These are phyloP conservation scores for Latrodectus hesperus DNA, from an alignment of 2,888 invertebrate genomes.

Conservation along the genomic window DNA sequence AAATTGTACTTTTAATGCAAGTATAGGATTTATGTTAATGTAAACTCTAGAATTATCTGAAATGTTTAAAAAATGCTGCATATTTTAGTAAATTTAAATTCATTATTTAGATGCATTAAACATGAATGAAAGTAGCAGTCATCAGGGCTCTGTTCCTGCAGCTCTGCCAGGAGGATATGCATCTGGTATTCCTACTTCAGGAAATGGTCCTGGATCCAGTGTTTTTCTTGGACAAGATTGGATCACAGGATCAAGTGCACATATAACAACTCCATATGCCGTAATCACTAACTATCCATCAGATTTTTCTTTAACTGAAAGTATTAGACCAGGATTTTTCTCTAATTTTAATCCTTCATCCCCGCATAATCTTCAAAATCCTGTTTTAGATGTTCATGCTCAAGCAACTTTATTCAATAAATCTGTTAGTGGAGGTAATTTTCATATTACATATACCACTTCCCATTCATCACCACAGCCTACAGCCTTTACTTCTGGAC, in stretches of 20 bases:
- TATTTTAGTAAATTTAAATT: not conserved
- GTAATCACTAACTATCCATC: conserved; percentile 54
- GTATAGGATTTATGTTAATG: too few species aligned
- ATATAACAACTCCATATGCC: conserved; percentile 45
- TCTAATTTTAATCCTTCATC: conserved; percentile 37
- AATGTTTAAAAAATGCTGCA: not conserved
- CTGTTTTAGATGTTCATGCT: conserved; percentile 34
- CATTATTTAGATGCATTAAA: conserved; percentile 40
- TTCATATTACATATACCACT: conserved; percentile 35
- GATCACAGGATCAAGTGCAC: conserved; percentile 52
- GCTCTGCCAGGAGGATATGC: conserved; percentile 63
- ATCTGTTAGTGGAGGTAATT: conserved; percentile 14
- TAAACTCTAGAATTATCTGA: not conserved
- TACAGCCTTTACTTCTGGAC: conserved; percentile 25
- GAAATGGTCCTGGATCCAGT: conserved; percentile 47
- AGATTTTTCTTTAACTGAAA: conserved; percentile 53
- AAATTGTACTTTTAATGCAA: too few species aligned
- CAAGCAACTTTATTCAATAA: conserved; percentile 54
- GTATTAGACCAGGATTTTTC: conserved; percentile 45
- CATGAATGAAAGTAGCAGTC: conserved; percentile 63
- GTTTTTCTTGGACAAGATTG: conserved; percentile 66
- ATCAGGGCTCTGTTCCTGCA: conserved; percentile 60
- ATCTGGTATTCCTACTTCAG: conserved; percentile 36
- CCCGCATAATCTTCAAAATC: conserved; percentile 37
- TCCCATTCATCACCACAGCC: conserved; percentile 14